A percentile compares a stretch with the other conserved stretches of the same genome.
Conservation (phyloP, 2,113 vertebrate genomes). For the Mormyrus lacerda region DNA sequence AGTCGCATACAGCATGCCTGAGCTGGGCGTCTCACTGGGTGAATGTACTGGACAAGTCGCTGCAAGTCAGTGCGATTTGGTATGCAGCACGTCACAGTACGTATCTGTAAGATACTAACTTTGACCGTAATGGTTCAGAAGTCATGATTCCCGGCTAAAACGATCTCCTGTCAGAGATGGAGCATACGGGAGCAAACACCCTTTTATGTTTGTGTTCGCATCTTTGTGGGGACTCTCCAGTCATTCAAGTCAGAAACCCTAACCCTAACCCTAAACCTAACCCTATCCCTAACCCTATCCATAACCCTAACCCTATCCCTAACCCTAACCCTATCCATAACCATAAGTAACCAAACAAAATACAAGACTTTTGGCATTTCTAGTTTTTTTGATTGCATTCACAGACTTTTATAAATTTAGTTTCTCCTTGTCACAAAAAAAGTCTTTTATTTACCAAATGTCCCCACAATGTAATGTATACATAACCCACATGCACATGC, state of each 20-base stretch:
- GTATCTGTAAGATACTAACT: not conserved
- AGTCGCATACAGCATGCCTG: not conserved
- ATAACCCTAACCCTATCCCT: not conserved
- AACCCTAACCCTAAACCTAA: too few relatives aligned
- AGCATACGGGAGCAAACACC: too few relatives aligned
- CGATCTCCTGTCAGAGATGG: not conserved
- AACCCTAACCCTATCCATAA: not conserved
- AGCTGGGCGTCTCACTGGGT: not conserved
- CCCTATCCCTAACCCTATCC: too few relatives aligned
- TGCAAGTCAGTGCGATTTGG: not conserved
- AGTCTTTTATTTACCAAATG: too few relatives aligned
- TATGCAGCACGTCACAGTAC: not conserved
- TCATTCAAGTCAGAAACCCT: not conserved
- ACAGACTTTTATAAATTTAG: not conserved
- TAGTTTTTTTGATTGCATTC: not conserved
- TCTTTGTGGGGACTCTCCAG: not conserved
- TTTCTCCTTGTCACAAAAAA: too few relatives aligned
- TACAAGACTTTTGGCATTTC: not conserved
- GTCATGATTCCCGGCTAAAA: not conserved
- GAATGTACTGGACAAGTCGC: not conserved
- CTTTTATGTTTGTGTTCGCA: not conserved
- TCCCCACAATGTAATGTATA: not conserved
- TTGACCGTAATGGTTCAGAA: not conserved
- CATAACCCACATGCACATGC: not conserved
- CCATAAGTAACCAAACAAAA: not conserved